A percentile compares a stretch with the other conserved stretches of the same genome.
These are phyloP conservation scores for Tamandua tetradactyla DNA, from an alignment of 2,797 vertebrate species.

Conservation along the genomic window DNA sequence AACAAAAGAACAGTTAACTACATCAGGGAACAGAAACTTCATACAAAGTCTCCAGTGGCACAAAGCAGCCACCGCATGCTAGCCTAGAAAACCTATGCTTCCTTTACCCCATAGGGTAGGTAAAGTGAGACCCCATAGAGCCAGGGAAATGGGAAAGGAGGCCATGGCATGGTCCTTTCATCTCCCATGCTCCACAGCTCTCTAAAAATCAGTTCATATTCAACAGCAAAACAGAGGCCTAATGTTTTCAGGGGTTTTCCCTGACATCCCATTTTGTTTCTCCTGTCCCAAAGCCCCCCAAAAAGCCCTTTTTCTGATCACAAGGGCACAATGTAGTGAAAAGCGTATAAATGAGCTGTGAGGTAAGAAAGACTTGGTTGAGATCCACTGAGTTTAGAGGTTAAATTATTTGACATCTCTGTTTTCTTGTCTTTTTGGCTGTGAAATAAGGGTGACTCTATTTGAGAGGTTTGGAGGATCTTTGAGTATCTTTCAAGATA, in stretches of 20 bases:
- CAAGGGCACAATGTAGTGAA: background rate
- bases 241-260: background rate
- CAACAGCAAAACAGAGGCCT: background rate
- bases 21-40: background rate
- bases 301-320: constrained; percentile 11
- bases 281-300: background rate
- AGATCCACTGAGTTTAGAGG: background rate
- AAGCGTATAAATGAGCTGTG: background rate
- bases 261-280: background rate
- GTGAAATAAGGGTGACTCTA: background rate
- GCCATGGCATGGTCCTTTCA: background rate
- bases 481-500: background rate
- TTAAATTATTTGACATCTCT: background rate
- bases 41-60: background rate
- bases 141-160: background rate
- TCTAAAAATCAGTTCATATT: background rate
- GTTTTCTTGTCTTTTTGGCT: background rate
- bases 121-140: background rate
- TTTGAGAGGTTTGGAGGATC: background rate
- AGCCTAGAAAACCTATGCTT: background rate
- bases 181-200: background rate
- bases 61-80: background rate
- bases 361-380: background rate
- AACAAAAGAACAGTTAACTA: background rate
- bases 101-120: too few relatives aligned